Conservation (phyloP, 2,888 invertebrate species). For the Tetheella fluctuosa region DNA sequence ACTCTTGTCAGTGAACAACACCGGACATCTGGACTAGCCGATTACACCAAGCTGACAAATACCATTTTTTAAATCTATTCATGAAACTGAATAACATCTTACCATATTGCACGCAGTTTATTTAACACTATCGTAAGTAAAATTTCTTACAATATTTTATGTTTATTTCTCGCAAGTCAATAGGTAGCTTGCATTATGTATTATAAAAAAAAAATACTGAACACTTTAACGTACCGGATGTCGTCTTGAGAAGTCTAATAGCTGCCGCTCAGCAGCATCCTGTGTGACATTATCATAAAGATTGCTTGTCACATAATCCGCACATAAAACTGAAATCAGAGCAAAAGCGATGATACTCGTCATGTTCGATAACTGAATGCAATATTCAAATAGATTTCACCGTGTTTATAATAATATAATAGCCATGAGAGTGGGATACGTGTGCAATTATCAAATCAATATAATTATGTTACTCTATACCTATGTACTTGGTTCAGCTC, state of each 20-base stretch:
- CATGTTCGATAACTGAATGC: constrained; percentile 11
- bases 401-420: constrained; percentile 6
- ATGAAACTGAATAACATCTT: too few species aligned
- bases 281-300: constrained; percentile 30
- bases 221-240: constrained; percentile 51
- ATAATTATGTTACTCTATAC: neutral
- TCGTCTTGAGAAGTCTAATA: constrained; percentile 49
- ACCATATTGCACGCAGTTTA: too few species aligned
- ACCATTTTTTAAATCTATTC: too few species aligned
- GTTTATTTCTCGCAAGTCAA: too few species aligned
- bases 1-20: too few species aligned
- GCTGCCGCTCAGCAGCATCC: constrained; percentile 42
- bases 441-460: neutral
- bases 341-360: neutral
- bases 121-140: too few species aligned
- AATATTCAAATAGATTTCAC: constrained; percentile 3
- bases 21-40: too few species aligned
- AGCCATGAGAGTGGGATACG: neutral
- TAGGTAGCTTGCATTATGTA: too few species aligned
- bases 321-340: constrained; percentile 8
- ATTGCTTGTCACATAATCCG: constrained; percentile 17
- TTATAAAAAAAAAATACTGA: too few species aligned
- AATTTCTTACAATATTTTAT: too few species aligned
- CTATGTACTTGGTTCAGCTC: neutral
- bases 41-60: too few species aligned